A percentile compares a stretch with the other conserved stretches of the same genome.
Evolutionary conservation across 2,797 vertebrate species (phyloP).

Genomic region (Bradypodion pumilum): DNA sequence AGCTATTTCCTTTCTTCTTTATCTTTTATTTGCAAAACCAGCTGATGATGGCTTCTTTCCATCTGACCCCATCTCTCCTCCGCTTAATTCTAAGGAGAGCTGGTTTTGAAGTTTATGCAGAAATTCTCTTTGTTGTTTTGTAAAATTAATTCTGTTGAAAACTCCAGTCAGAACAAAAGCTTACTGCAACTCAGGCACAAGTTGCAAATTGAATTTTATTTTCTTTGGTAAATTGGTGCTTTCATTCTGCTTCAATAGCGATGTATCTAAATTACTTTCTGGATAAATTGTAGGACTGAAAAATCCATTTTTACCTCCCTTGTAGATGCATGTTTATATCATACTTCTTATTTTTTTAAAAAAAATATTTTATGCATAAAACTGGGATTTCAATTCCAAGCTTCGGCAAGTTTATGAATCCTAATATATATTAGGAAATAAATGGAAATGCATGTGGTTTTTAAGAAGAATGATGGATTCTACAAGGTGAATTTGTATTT

Average conservation of each 20-base stretch:
- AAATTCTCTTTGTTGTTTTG: neutral
- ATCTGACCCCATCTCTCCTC: neutral
- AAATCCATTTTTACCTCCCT: conserved; percentile 31
- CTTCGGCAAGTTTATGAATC: conserved; percentile 6
- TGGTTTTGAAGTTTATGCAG: neutral
- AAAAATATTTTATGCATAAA: conserved; percentile 48
- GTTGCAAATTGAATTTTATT: conserved; percentile 23
- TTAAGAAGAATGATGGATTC: conserved; percentile 8
- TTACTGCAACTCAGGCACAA: conserved; percentile 8
- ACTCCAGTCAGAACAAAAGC: conserved; percentile 21
- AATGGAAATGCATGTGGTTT: conserved; percentile 18
- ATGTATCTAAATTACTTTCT: conserved; percentile 25
- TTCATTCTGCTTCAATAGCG: conserved; percentile 11
- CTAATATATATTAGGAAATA: conserved; percentile 27
- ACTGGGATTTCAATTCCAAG: conserved; percentile 6
- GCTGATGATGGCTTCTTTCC: neutral
- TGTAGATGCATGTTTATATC: conserved; percentile 23
- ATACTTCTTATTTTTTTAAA: neutral
- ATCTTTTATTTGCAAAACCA: neutral
- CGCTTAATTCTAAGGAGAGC: neutral
- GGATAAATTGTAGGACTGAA: conserved; percentile 16
- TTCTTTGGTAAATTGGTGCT: conserved; percentile 24
- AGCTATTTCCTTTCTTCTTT: neutral
- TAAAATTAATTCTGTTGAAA: conserved; percentile 18
- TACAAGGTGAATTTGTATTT: conserved; percentile 10